Evolutionary conservation across 2,797 vertebrate genomes (phyloP), one percentile per base, ranked within the genome.

Genomic region (Tragopan temminckii): DNA sequence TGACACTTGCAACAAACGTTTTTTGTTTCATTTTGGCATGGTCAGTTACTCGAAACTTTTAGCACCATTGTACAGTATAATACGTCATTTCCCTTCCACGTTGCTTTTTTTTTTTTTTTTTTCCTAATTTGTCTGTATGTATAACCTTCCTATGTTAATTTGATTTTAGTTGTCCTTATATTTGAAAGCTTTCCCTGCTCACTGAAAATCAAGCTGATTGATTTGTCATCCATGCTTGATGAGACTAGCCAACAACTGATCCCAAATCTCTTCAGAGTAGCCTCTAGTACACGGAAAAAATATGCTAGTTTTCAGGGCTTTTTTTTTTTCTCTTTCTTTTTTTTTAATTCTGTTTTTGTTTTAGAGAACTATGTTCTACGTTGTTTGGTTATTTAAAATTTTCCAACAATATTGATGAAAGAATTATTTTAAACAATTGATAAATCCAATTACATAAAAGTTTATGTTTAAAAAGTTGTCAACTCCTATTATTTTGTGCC

Each of bases 1-100:
- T 92, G 89, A 86, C 57, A 74, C 59, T 89, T 89, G 25, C 2
- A 91, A 79, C 74, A 92, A 75, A 33, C 1, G 8, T 61, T 88
- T 92, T 79, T 93, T 94, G 83, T 92, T 93, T 85, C 29, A 8
- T 11, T 79, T 91, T 95, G 87, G 67, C 91, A 69, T 42, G 67
- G 25, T 52, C 13, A 31, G 31, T 80, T 85, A 53, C 57, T 80
- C 57, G 46, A 81, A 67, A 40, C 80, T 86, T 84, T 89, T 91
- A 72, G 74, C 70, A 74, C 77, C 42, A 33, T 68, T 91, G 38
- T 94, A 70, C 88, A 19, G 79, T 29, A 45, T 78, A 93, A 71
- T 85, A 80, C 0, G 3, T 81, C 5, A 83, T 96, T 95, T 94
- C 77, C 87, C 40, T 62, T 55, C 38, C 45, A 57, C 2, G 2